A percentile compares a stretch with the other conserved stretches of the same genome.
Evolutionary conservation across 2,797 vertebrate genomes (phyloP).

Genomic region (Halcyon badia): DNA sequence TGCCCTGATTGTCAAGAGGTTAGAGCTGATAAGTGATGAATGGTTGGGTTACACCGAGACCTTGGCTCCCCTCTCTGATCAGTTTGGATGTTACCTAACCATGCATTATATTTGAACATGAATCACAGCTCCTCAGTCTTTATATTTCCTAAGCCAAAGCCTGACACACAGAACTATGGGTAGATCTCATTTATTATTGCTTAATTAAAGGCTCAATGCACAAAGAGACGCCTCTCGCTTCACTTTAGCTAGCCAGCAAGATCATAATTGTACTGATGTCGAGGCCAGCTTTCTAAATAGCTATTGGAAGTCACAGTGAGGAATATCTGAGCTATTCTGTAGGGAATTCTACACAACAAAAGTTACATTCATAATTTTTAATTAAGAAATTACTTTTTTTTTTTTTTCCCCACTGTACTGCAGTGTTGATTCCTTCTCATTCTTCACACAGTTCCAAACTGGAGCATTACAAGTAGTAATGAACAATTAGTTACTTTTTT

Average conservation of each 20-base stretch:
- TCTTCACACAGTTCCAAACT: background rate
- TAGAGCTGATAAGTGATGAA: constrained; percentile 60
- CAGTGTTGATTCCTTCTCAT: background rate
- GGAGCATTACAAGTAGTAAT: background rate
- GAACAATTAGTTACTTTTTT: background rate
- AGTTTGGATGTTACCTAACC: constrained; percentile 69
- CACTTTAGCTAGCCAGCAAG: constrained; percentile 58
- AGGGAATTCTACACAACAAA: constrained; percentile 73
- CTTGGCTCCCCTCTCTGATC: constrained; percentile 66
- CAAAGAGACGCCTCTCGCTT: constrained; percentile 61
- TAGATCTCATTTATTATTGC: constrained; percentile 75
- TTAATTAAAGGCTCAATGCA: constrained; percentile 75
- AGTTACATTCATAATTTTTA: constrained; percentile 72
- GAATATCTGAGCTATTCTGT: constrained; percentile 54
- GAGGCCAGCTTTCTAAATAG: constrained; percentile 68
- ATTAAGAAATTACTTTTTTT: constrained; percentile 53
- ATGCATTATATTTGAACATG: constrained; percentile 74
- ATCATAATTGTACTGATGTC: constrained; percentile 67
- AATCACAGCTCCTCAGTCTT: constrained; percentile 53
- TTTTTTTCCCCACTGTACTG: background rate
- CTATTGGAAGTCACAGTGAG: constrained; percentile 64
- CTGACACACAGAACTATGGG: constrained; percentile 57
- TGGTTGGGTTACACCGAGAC: constrained; percentile 33
- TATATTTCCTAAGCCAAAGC: constrained; percentile 47
- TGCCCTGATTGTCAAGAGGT: constrained; percentile 51